These are phyloP conservation scores for Agriopis leucophaearia DNA, from an alignment of 2,888 invertebrate genomes.

Conservation along the genomic window DNA sequence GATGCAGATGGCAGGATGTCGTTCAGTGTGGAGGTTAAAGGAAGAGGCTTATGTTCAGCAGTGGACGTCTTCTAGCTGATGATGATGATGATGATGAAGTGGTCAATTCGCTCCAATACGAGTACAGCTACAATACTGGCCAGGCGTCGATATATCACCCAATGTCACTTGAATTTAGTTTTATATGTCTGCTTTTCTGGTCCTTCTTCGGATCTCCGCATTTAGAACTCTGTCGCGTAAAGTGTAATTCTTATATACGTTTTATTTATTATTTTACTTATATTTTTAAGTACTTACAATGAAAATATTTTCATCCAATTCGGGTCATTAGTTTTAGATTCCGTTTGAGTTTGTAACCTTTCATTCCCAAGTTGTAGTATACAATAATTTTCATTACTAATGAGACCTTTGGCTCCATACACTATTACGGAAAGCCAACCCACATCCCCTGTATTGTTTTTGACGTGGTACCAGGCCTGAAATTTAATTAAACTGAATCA, in stretches of 20 bases:
- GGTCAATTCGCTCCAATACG: too few species aligned
- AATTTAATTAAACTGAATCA: conserved; percentile 36
- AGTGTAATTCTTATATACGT: neutral
- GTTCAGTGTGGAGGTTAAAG: too few species aligned
- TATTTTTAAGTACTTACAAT: conserved; percentile 89
- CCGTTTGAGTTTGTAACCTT: conserved; percentile 97
- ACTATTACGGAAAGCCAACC: conserved; percentile 97
- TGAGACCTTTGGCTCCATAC: conserved; percentile 91
- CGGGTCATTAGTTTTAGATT: conserved; percentile 97
- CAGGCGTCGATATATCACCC: too few species aligned
- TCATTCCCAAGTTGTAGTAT: conserved; percentile 97
- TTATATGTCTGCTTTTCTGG: too few species aligned
- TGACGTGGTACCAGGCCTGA: conserved; percentile 79
- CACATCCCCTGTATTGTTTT: conserved; percentile 87
- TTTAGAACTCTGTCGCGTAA: too few species aligned
- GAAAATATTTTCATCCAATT: conserved; percentile 99
- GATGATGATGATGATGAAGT: too few species aligned
- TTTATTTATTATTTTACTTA: neutral
- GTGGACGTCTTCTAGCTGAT: too few species aligned
- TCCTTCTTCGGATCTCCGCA: too few species aligned
- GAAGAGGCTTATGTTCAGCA: too few species aligned
- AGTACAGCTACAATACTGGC: too few species aligned
- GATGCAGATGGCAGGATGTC: too few species aligned
- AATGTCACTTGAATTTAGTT: too few species aligned
- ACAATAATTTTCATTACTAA: conserved; percentile 97